A percentile compares a stretch with the other conserved stretches of the same genome.
Conservation (phyloP, 53 echinoderm and acorn worm species). For the Pentamera pediparva region DNA sequence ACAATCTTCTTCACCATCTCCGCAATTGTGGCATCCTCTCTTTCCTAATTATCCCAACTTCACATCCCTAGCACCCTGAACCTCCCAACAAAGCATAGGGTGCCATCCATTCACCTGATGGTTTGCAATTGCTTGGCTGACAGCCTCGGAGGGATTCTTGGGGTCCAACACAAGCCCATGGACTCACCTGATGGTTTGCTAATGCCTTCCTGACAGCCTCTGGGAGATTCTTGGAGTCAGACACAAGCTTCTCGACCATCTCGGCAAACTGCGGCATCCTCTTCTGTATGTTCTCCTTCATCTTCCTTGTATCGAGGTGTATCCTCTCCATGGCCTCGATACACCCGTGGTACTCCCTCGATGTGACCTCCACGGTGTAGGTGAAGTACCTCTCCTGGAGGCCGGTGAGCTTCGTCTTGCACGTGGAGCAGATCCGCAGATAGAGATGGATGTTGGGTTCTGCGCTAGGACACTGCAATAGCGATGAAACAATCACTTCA, state of each 20-base stretch:
- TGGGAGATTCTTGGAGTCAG: constrained; percentile 7
- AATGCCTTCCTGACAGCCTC: neutral
- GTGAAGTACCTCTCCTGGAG: neutral
- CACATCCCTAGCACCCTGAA: too few species aligned
- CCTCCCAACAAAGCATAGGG: too few species aligned
- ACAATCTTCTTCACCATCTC: too few species aligned
- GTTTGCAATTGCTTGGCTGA: too few species aligned
- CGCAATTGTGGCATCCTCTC: too few species aligned
- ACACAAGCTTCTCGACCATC: neutral
- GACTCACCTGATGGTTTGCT: constrained; percentile 19
- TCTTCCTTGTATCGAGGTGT: neutral
- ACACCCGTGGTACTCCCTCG: neutral
- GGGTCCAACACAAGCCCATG: too few species aligned
- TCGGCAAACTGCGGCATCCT: neutral
- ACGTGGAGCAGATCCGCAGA: constrained; percentile 17
- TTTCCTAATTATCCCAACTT: too few species aligned
- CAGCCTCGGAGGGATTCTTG: too few species aligned
- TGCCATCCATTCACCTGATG: too few species aligned
- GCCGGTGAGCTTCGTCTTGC: neutral
- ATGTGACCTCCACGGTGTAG: neutral
- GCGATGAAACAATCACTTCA: too few species aligned
- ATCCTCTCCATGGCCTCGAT: neutral
- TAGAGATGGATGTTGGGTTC: constrained; percentile 7
- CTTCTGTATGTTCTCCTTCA: neutral
- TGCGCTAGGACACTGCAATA: constrained; percentile 6